These are phyloP conservation scores for Microplitis demolitor DNA, from an alignment of 1,140 invertebrate genomes.

Conservation along the genomic window DNA sequence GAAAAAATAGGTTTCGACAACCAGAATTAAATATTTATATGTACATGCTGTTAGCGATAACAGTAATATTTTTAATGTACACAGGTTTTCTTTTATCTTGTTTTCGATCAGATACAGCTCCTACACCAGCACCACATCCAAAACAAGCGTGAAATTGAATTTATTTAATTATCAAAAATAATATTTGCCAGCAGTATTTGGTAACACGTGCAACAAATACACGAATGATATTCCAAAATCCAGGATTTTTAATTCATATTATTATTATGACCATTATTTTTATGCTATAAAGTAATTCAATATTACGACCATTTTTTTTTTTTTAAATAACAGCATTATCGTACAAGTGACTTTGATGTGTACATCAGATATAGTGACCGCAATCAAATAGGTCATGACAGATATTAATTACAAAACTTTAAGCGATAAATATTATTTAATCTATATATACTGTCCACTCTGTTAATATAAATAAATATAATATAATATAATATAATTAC, in stretches of 20 bases:
- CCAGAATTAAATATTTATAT: slow-evolving; percentile 94
- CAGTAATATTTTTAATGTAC: slow-evolving; percentile 85
- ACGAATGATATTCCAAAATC: slow-evolving; percentile 10
- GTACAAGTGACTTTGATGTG: too few species aligned
- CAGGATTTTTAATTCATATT: slow-evolving; percentile 1
- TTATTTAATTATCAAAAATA: neutral
- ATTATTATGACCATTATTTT: neutral
- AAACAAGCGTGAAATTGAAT: slow-evolving; percentile 66
- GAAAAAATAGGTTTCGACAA: slow-evolving; percentile 90
- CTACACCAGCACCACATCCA: slow-evolving; percentile 64
- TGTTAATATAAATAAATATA: too few species aligned
- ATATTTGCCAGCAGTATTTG: slow-evolving; percentile 22
- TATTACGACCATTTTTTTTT: neutral
- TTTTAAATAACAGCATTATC: neutral
- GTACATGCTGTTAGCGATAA: slow-evolving; percentile 87
- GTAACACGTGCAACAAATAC: slow-evolving; percentile 5
- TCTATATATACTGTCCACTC: too few species aligned
- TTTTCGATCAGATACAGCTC: slow-evolving; percentile 71
- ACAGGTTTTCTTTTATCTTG: slow-evolving; percentile 90
- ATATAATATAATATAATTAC: too few species aligned
- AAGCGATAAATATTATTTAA: too few species aligned
- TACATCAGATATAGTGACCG: too few species aligned
- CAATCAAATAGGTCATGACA: too few species aligned
- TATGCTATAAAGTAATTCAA: neutral
- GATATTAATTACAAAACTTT: too few species aligned